Evolutionary conservation across 2,888 invertebrate species (phyloP).

Genomic region (Epirrhoe tristata): DNA sequence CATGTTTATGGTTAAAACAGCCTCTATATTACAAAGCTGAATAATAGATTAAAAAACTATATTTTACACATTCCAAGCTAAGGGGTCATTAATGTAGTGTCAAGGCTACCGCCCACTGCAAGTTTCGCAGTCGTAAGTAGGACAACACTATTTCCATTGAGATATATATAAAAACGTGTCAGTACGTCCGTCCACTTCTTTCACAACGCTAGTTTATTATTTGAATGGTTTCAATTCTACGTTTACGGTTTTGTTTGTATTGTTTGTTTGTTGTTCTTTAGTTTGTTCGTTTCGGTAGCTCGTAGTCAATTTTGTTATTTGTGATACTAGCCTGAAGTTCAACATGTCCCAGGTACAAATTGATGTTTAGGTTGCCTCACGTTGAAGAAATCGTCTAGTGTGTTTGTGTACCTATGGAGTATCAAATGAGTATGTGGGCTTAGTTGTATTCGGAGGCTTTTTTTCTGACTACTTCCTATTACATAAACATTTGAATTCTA

Average conservation of each 20-base stretch:
- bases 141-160: conserved; percentile 65
- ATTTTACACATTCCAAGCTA: conserved; percentile 35
- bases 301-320: too few relatives aligned
- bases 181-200: conserved; percentile 61
- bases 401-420: too few relatives aligned
- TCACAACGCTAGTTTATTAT: conserved; percentile 55
- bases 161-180: conserved; percentile 61
- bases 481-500: too few relatives aligned
- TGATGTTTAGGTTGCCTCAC: too few relatives aligned
- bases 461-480: too few relatives aligned
- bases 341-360: too few relatives aligned
- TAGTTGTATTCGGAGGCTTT: too few relatives aligned
- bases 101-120: conserved; percentile 56
- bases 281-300: too few relatives aligned
- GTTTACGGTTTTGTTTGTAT: conserved; percentile 25
- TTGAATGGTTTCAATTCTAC: conserved; percentile 39
- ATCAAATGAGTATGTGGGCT: too few relatives aligned
- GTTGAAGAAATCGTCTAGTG: too few relatives aligned
- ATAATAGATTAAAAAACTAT: neutral
- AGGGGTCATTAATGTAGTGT: conserved; percentile 47
- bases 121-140: conserved; percentile 51
- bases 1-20: too few relatives aligned
- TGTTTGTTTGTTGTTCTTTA: neutral
- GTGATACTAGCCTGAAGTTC: neutral
- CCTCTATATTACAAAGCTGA: too few relatives aligned